Percentiles rank a stretch among this genome's conserved stretches.
phyloP scores from a whole-genome alignment of 2,113 vertebrate species.

The Heptranchias perlo region DNA sequence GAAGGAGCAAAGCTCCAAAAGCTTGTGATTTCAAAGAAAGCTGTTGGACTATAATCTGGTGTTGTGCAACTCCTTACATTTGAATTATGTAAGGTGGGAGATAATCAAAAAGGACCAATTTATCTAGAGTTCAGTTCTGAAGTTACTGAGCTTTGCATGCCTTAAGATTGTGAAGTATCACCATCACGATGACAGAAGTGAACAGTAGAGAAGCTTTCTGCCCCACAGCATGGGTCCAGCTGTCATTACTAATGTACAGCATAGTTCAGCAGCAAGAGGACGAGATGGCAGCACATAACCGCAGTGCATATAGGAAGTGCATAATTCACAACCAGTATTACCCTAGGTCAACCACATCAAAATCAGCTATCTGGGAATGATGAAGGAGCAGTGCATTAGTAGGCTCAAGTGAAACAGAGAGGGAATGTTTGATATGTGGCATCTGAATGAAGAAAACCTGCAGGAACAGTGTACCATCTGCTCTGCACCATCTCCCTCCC shows the following conservation, averaged over 20 bases:
- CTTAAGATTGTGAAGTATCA: not conserved
- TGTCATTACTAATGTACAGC: not conserved
- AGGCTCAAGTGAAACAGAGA: not conserved
- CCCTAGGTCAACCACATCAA: not conserved
- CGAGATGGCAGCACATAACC: not conserved
- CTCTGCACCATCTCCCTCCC: not conserved
- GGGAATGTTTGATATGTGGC: not conserved
- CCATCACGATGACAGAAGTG: not conserved
- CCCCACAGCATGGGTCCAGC: not conserved
- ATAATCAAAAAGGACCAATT: not conserved
- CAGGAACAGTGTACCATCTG: not conserved
- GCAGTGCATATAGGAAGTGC: not conserved
- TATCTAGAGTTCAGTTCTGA: not conserved
- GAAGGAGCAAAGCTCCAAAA: no score
- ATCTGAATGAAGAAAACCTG: not conserved
- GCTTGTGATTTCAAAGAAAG: no score
- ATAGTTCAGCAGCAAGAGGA: not conserved
- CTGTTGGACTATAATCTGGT: no score
- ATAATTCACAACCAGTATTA: not conserved
- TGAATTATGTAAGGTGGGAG: not conserved
- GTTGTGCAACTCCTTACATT: no score
- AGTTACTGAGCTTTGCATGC: not conserved
- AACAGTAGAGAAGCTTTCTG: not conserved
- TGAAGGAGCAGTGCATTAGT: not conserved
- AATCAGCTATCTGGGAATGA: not conserved